These are phyloP conservation scores for Alces alces DNA, from an alignment of 2,113 vertebrate genomes.

Conservation along the genomic window DNA sequence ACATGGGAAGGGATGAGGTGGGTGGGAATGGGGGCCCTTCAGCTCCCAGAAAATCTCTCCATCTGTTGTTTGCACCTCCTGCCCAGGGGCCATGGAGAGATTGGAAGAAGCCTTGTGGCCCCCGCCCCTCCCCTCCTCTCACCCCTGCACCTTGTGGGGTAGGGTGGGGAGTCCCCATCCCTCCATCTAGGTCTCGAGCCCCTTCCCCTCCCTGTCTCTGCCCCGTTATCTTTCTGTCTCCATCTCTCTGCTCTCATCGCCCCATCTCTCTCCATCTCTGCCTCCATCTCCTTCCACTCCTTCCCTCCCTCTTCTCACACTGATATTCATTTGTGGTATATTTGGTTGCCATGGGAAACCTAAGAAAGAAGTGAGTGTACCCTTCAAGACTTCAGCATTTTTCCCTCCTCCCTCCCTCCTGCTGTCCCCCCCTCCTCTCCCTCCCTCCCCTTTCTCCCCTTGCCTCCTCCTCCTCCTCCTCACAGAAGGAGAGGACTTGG, in stretches of 20 bases:
- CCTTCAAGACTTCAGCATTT: conserved; percentile 83
- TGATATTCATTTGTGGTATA: conserved; percentile 86
- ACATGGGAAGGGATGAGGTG: not conserved
- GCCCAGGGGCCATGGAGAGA: not conserved
- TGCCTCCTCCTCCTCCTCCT: conserved; percentile 55
- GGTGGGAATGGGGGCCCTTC: not conserved
- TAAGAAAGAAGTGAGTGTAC: conserved; percentile 88
- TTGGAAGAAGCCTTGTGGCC: not conserved
- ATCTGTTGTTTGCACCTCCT: not conserved
- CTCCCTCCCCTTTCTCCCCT: not conserved
- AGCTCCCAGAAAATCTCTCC: not conserved
- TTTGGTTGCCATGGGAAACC: conserved; percentile 87
- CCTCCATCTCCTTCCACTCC: conserved; percentile 14
- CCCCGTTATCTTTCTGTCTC: not conserved
- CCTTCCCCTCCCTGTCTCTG: not conserved
- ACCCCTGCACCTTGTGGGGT: rapidly evolving
- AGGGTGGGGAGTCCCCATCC: not conserved
- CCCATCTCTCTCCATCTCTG: conserved; percentile 51
- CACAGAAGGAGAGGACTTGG: conserved; percentile 69
- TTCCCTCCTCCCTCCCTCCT: conserved; percentile 46
- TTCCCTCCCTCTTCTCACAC: conserved; percentile 33
- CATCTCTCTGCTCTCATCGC: not conserved
- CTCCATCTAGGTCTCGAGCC: not conserved
- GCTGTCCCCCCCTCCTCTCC: not conserved
- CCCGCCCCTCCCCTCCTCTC: not conserved